Conservation (phyloP, 2,888 invertebrate species). For the Galerucella pusilla region DNA sequence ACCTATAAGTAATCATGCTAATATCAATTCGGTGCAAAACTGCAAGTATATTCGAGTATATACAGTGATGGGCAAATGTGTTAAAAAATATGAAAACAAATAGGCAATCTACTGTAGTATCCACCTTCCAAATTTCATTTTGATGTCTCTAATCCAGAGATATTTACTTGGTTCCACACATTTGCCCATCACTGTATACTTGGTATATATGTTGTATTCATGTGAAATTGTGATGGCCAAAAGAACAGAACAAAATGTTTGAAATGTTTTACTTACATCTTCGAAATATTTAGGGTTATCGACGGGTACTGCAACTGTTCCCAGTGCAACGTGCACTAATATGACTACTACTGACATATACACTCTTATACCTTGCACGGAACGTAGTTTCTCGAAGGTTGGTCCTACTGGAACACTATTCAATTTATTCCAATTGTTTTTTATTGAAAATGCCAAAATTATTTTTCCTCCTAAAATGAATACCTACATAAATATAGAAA, state of each 20-base stretch:
- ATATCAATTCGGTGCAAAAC: no score
- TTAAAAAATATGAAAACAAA: no score
- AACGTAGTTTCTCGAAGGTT: constrained; percentile 37
- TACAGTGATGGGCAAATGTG: no score
- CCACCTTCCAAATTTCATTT: no score
- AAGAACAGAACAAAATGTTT: background rate
- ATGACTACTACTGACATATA: constrained; percentile 41
- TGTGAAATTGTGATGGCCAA: no score
- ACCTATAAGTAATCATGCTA: constrained; percentile 38
- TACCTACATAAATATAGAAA: background rate
- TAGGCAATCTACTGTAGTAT: no score
- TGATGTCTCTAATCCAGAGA: no score
- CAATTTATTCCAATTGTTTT: constrained; percentile 48
- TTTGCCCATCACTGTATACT: no score
- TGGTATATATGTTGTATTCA: no score
- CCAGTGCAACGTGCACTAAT: constrained; percentile 32
- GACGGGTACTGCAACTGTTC: constrained; percentile 35
- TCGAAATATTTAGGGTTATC: constrained; percentile 41
- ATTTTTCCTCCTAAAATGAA: constrained; percentile 42
- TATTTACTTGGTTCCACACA: no score
- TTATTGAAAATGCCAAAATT: constrained; percentile 48
- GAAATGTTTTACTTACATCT: constrained; percentile 36
- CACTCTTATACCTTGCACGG: constrained; percentile 43
- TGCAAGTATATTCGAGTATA: no score
- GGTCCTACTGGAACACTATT: constrained; percentile 29